phyloP scores from a whole-genome alignment of 1,140 invertebrate genomes.

The Brachionus sp. region DNA sequence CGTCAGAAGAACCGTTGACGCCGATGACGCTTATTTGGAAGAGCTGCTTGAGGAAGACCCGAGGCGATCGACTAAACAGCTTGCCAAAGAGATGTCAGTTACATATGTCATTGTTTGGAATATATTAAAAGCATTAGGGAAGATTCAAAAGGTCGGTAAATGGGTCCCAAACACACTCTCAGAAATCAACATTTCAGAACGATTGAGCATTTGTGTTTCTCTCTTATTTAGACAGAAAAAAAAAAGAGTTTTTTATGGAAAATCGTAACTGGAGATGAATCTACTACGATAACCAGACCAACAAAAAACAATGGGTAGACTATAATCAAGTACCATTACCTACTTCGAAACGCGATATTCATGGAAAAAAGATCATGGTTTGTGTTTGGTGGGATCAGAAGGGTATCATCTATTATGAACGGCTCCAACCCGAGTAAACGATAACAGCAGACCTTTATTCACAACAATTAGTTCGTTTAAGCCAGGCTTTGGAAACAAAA shows the following conservation, averaged over 20 bases:
- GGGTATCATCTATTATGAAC: not conserved
- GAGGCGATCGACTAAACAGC: not conserved
- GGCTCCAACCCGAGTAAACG: not conserved
- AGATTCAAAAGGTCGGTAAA: too few species aligned
- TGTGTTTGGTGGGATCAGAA: not conserved
- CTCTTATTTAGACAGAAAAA: too few species aligned
- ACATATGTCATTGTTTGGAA: not conserved
- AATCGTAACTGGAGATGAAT: not conserved
- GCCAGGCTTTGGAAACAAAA: not conserved
- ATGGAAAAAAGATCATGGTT: not conserved
- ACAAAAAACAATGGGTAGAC: not conserved
- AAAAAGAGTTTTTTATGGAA: too few species aligned
- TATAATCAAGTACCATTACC: not conserved
- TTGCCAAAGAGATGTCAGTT: not conserved
- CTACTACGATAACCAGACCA: not conserved
- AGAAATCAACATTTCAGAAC: too few species aligned
- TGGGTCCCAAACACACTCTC: too few species aligned
- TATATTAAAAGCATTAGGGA: too few species aligned
- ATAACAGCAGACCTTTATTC: not conserved
- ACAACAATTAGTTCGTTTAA: not conserved
- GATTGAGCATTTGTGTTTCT: too few species aligned
- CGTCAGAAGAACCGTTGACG: too few species aligned
- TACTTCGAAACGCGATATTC: not conserved
- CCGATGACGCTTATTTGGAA: not conserved
- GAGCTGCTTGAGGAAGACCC: not conserved